Evolutionary conservation across 2,113 vertebrate genomes (phyloP).

Genomic region (Tricholaema leucomelas): DNA sequence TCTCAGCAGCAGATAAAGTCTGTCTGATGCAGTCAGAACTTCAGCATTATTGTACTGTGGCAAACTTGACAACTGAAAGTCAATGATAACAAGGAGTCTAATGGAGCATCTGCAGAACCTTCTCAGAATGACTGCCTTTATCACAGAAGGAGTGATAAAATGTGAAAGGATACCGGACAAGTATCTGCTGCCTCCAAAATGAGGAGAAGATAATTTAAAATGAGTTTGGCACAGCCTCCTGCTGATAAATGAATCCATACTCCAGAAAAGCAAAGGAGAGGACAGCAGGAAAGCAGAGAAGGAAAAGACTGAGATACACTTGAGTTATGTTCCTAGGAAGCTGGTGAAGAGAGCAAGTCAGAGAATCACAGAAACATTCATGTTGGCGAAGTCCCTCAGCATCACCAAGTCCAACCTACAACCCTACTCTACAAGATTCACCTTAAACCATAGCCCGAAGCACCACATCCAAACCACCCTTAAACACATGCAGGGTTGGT

Average conservation of each 20-base stretch:
- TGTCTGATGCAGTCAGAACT: constrained; percentile 28
- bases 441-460: too few species aligned
- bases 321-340: accelerated
- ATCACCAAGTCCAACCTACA: too few species aligned
- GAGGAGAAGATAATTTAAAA: background rate
- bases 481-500: too few species aligned
- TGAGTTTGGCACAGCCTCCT: background rate
- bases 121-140: background rate
- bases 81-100: background rate
- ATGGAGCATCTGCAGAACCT: constrained; percentile 1
- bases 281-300: background rate
- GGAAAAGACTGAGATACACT: background rate
- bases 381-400: too few species aligned
- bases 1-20: background rate
- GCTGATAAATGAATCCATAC: background rate
- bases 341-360: too few species aligned
- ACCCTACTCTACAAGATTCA: too few species aligned
- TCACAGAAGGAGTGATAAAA: constrained; percentile 9
- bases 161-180: background rate
- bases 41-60: background rate
- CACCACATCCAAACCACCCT: too few species aligned
- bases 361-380: too few species aligned
- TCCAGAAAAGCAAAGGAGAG: background rate
- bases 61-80: constrained; percentile 10
- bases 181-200: background rate